phyloP scores from a whole-genome alignment of 2,797 vertebrate genomes.

The Nasua narica region DNA sequence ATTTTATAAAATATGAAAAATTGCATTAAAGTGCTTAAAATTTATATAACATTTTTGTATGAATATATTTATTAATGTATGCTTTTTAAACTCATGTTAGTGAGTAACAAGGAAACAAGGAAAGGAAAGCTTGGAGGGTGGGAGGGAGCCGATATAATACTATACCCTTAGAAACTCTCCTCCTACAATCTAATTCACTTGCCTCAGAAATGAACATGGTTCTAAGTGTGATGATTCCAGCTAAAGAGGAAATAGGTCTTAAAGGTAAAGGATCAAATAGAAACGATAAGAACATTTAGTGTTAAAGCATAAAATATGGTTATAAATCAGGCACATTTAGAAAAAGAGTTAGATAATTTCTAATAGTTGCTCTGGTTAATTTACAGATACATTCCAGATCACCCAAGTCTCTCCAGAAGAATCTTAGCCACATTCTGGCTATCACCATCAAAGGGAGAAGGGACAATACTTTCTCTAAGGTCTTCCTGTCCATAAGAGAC shows the following conservation, averaged over 20 bases:
- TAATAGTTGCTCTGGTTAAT: neutral
- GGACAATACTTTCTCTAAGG: neutral
- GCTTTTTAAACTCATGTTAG: neutral
- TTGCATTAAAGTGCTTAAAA: neutral
- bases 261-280: neutral
- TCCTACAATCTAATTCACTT: neutral
- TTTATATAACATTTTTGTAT: constrained; percentile 22
- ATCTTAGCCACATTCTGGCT: neutral
- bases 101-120: neutral
- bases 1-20: constrained; percentile 24
- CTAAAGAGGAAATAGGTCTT: neutral
- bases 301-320: neutral
- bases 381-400: neutral
- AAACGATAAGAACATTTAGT: neutral
- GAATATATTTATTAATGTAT: neutral
- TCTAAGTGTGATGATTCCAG: neutral
- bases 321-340: neutral
- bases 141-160: neutral
- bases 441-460: constrained; percentile 8
- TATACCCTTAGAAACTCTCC: neutral
- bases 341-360: constrained; percentile 1
- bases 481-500: neutral
- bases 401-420: neutral
- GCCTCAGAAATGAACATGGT: neutral
- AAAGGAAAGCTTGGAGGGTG: neutral